Evolutionary conservation across 1,140 invertebrate species (phyloP), one percentile per base, ranked within the genome.

Genomic region (Drosophila rhopaloa): DNA sequence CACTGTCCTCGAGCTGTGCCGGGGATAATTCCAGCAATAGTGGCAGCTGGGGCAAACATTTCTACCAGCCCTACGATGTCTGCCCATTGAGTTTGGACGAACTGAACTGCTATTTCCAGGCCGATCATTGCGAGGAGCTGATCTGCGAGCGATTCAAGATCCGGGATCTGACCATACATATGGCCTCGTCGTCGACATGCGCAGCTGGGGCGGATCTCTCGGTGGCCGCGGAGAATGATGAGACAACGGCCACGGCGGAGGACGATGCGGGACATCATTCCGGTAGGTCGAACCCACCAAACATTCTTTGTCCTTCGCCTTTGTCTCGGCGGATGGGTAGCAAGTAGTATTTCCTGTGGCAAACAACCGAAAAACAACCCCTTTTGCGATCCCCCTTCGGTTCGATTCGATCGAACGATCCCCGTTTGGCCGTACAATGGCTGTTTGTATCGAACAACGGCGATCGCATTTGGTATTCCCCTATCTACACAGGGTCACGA

Each of bases 1-100:
- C 24, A 13, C 47, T 73, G 9, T 61, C 63, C 51, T 80, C 58
- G 48, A 90, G 74, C 93, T 82, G 83, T 91, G 67, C 92, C 16
- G 58, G 67, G 16, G 59, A 62, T 0, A 44, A 35, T 38, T 37
- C 46, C 40, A 93, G 93, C 62, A 94, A 93, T 55, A 89, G 93
- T 13, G 93, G 93, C 50, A 93, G 94, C 35, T 93, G 93, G 81
- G 93, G 93, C 73, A 91, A 94, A 19, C 81, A 91, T 43, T 91
- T 91, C 50, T 92, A 85, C 55, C 50, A 76, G 24, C 66, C 65
- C 58, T 92, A 92, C 54, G 91, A 92, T 65, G 91, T 92, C 2
- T 89, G 86, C 10, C 86, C 89, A 2, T 61, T 92, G 51, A 67
- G 75, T 2, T 9, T 92, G 62, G 91, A 92, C 24, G 81, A 91